phyloP scores from a whole-genome alignment of 2,113 vertebrate species.

The Sula dactylatra region DNA sequence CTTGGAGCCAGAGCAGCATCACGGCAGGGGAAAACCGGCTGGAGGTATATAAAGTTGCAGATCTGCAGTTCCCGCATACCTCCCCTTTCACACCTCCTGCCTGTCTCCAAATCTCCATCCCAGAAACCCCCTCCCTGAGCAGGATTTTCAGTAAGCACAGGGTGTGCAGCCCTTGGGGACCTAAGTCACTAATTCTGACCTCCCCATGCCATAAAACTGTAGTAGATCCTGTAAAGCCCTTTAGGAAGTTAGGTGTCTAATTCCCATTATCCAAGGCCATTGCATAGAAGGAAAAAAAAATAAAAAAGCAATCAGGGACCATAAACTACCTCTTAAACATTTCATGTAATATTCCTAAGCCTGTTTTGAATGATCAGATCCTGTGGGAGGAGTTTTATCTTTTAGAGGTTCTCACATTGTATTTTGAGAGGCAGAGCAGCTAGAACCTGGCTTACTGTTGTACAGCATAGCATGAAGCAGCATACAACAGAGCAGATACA shows the following conservation, averaged over 20 bases:
- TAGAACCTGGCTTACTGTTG: neutral
- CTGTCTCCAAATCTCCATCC: neutral
- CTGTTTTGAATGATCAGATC: neutral
- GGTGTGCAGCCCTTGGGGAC: neutral
- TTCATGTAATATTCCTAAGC: neutral
- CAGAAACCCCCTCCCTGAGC: accelerated
- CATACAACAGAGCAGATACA: neutral
- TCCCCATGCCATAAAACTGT: neutral
- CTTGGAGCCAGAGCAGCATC: neutral
- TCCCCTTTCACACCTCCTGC: neutral
- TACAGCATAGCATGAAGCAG: too few species aligned
- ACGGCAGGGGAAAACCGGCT: neutral
- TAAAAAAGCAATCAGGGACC: neutral
- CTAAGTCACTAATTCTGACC: neutral
- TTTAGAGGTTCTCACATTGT: neutral
- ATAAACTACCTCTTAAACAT: neutral
- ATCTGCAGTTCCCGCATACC: neutral
- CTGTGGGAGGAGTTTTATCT: neutral
- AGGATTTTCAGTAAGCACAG: neutral
- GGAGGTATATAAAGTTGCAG: neutral
- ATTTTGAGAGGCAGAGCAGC: neutral
- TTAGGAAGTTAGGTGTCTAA: neutral
- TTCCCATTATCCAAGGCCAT: neutral
- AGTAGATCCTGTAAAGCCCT: neutral
- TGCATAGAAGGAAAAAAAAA: neutral